phyloP scores from a whole-genome alignment of 2,797 vertebrate genomes.

The Phoxinus dragarum region DNA sequence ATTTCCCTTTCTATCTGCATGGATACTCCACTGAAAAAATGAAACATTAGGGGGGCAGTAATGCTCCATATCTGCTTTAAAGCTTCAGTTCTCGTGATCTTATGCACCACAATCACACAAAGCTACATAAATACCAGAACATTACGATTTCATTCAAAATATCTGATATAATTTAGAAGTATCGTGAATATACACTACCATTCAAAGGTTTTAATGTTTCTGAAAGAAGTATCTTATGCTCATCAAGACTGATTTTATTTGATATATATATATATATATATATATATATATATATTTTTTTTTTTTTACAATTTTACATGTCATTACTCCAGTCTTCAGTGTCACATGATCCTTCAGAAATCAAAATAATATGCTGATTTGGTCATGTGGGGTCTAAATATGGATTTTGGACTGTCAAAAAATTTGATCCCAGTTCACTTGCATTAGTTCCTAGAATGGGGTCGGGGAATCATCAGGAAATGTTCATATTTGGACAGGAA shows the following conservation, averaged over 20 bases:
- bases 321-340: background rate
- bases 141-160: background rate
- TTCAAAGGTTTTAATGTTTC: background rate
- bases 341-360: background rate
- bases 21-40: background rate
- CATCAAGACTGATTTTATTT: too few species aligned
- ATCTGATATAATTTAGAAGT: background rate
- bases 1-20: background rate
- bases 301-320: too few species aligned
- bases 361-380: too few species aligned
- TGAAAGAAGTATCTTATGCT: too few species aligned
- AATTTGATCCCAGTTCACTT: too few species aligned
- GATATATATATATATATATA: too few species aligned
- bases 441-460: too few species aligned
- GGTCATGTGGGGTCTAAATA: too few species aligned
- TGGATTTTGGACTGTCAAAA: too few species aligned
- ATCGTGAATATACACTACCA: background rate
- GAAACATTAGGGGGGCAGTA: conserved; percentile 76
- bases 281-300: too few species aligned
- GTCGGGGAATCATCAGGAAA: too few species aligned
- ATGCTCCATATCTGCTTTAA: conserved; percentile 57
- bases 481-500: too few species aligned
- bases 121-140: background rate
- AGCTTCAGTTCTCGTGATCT: background rate
- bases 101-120: background rate